Conservation (phyloP, 2,888 invertebrate genomes). For the Endomychus coccineus region DNA sequence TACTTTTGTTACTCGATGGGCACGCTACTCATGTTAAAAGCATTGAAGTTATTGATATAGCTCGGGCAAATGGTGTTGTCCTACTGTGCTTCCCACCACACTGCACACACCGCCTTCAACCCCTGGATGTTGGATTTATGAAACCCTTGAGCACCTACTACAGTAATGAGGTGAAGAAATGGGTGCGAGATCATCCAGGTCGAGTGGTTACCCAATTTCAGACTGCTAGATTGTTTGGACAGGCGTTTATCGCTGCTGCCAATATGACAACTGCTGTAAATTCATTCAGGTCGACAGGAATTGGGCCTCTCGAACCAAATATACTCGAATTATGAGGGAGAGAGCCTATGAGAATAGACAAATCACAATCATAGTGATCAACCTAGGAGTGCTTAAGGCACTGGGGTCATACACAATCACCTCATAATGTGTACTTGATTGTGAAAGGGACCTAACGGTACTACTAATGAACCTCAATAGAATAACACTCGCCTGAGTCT, state of each 20-base stretch:
- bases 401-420: no score
- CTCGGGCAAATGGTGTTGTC: constrained; percentile 25
- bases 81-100: constrained; percentile 26
- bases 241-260: constrained; percentile 4
- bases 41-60: constrained; percentile 27
- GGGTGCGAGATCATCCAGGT: constrained; percentile 24
- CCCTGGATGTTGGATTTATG: constrained; percentile 28
- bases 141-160: constrained; percentile 25
- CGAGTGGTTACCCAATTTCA: not conserved
- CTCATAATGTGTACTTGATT: no score
- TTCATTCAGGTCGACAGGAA: constrained; percentile 5
- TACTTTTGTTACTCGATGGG: constrained; percentile 16
- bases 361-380: no score
- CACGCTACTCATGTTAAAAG: constrained; percentile 16
- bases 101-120: constrained; percentile 26
- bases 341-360: no score
- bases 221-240: constrained; percentile 6
- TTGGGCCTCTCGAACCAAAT: no score
- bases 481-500: no score
- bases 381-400: no score
- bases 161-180: constrained; percentile 23
- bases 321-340: no score
- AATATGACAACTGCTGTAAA: constrained; percentile 10
- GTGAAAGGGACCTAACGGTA: no score
- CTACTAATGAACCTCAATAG: no score